Evolutionary conservation across 2,113 vertebrate species (phyloP).

Genomic region (Natator depressus): DNA sequence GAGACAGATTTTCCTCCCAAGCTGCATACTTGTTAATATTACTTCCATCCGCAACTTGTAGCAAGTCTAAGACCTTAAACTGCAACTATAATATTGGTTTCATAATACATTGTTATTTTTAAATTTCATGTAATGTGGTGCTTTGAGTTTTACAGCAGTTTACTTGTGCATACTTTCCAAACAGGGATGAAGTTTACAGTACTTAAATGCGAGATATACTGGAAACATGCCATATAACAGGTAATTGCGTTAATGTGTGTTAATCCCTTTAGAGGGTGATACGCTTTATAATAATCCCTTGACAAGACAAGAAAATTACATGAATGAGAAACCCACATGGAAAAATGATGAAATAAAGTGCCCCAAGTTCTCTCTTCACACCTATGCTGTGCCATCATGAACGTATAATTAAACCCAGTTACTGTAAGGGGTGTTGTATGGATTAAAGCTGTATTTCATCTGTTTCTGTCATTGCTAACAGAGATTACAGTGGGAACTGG

Average conservation of each 20-base stretch:
- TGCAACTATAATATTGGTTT: background rate
- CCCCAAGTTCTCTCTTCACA: background rate
- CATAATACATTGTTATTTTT: background rate
- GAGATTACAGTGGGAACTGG: too few relatives aligned
- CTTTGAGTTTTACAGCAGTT: background rate
- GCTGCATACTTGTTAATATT: background rate
- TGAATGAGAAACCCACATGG: background rate
- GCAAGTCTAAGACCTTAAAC: background rate
- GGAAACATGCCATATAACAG: constrained; percentile 33
- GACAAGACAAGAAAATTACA: background rate
- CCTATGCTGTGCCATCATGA: background rate
- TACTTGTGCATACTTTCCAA: background rate
- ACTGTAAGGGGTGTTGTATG: background rate
- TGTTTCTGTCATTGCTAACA: background rate
- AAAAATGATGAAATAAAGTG: background rate
- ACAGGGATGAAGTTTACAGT: background rate
- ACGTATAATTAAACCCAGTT: background rate
- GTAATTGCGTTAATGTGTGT: constrained; percentile 36
- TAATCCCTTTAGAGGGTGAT: constrained; percentile 38
- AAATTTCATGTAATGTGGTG: background rate
- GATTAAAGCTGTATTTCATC: background rate
- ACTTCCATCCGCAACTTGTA: background rate
- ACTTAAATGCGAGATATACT: constrained; percentile 20
- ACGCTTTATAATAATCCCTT: background rate
- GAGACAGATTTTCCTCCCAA: background rate